Conservation (phyloP, 2,113 vertebrate species). For the Lynx canadensis region DNA sequence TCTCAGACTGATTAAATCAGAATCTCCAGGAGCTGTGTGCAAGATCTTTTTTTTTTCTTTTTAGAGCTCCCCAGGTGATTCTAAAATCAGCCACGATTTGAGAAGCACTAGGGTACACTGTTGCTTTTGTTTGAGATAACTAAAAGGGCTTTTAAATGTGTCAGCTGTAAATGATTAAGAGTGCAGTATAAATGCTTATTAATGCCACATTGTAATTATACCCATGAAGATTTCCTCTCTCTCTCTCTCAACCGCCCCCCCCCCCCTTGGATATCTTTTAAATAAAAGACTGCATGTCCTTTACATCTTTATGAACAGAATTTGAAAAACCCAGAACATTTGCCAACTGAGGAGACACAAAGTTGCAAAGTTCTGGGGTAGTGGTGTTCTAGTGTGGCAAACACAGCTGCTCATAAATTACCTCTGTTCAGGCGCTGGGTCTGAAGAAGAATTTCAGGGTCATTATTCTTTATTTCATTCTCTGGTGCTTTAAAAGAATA, state of each 20-base stretch:
- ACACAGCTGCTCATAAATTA: neutral
- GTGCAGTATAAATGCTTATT: constrained; percentile 11
- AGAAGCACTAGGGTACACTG: neutral
- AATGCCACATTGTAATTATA: neutral
- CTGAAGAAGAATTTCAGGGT: neutral
- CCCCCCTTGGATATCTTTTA: constrained; percentile 34
- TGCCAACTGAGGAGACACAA: constrained; percentile 41
- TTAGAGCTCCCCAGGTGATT: constrained; percentile 37
- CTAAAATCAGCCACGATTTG: constrained; percentile 15
- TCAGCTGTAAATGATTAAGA: constrained; percentile 29
- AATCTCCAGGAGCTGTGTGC: neutral
- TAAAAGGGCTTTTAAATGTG: constrained; percentile 18
- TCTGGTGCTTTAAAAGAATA: neutral
- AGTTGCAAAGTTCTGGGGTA: neutral
- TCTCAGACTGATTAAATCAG: neutral
- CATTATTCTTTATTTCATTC: neutral
- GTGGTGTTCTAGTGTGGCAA: neutral
- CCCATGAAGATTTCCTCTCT: neutral
- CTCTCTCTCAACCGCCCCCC: neutral
- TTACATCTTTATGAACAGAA: constrained; percentile 55
- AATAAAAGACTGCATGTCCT: constrained; percentile 39
- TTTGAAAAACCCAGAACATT: constrained; percentile 35
- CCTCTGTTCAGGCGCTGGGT: neutral
- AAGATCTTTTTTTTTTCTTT: neutral
- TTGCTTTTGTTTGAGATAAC: constrained; percentile 40